phyloP scores from a whole-genome alignment of 2,113 vertebrate species.

The Malaclemys terrapin region DNA sequence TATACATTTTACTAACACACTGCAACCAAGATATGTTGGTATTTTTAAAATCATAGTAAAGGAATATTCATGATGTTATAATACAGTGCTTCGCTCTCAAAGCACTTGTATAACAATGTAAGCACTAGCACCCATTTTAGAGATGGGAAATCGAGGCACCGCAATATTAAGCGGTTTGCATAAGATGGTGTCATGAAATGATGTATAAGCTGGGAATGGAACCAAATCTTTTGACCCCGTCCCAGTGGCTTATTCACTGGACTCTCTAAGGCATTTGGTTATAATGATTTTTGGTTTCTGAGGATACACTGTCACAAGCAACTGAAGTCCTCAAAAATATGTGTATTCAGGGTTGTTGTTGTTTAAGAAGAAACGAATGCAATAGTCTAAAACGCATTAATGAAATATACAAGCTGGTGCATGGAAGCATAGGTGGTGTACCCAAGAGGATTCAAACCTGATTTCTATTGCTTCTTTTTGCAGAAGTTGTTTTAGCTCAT shows the following conservation, averaged over 20 bases:
- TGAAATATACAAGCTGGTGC: background rate
- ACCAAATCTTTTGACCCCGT: background rate
- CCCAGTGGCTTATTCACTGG: background rate
- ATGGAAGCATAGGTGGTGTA: slow-evolving; percentile 11
- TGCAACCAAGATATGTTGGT: too few relatives aligned
- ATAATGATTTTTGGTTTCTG: background rate
- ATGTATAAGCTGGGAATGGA: background rate
- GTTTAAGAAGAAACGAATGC: slow-evolving; percentile 12
- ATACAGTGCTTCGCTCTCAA: background rate
- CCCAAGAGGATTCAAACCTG: slow-evolving; percentile 24
- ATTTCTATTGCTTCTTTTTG: slow-evolving; percentile 14
- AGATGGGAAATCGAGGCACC: background rate
- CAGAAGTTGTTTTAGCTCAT: slow-evolving; percentile 17
- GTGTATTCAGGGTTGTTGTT: background rate
- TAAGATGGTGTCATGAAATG: background rate
- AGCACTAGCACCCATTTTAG: background rate
- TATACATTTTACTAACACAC: background rate
- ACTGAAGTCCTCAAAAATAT: background rate
- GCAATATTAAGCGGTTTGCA: background rate
- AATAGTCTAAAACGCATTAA: slow-evolving; percentile 12
- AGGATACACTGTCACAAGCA: background rate
- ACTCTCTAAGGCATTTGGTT: background rate
- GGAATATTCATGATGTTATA: background rate
- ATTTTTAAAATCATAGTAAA: background rate
- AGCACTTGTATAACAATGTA: background rate